These are phyloP conservation scores for Toxotes chatareus DNA, from an alignment of 2,113 vertebrate genomes.

Conservation along the genomic window DNA sequence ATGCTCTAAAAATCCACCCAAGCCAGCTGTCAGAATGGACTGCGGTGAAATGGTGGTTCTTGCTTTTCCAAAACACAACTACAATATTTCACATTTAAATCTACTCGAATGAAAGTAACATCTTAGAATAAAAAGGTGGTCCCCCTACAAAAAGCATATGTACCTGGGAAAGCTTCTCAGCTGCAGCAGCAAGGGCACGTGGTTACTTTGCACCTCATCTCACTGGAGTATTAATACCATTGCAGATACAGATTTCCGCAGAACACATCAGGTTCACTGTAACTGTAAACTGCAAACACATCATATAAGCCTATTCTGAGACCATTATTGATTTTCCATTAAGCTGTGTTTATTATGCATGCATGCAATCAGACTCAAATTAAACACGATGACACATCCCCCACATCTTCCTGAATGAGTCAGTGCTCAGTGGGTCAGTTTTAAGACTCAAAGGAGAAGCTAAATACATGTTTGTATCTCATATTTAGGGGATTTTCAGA, in stretches of 20 bases:
- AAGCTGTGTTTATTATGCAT: slow-evolving; percentile 8
- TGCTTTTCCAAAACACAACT: background rate
- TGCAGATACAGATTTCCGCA: background rate
- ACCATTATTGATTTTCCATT: slow-evolving; percentile 14
- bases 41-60: background rate
- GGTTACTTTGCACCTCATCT: background rate
- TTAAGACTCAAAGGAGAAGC: slow-evolving; percentile 9
- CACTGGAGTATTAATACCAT: background rate
- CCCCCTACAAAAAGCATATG: background rate
- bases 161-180: background rate
- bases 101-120: background rate
- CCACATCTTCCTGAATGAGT: slow-evolving; percentile 31
- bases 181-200: background rate
- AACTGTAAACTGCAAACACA: background rate
- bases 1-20: background rate
- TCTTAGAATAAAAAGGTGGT: background rate
- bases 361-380: slow-evolving; percentile 19
- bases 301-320: background rate
- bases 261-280: background rate
- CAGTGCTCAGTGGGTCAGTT: slow-evolving; percentile 3
- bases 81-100: background rate
- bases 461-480: background rate
- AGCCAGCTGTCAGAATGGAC: background rate
- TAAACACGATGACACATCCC: slow-evolving; percentile 19
- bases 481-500: background rate